These are phyloP conservation scores for Protodeltote pygarga DNA, from an alignment of 2,888 invertebrate genomes.

Conservation along the genomic window DNA sequence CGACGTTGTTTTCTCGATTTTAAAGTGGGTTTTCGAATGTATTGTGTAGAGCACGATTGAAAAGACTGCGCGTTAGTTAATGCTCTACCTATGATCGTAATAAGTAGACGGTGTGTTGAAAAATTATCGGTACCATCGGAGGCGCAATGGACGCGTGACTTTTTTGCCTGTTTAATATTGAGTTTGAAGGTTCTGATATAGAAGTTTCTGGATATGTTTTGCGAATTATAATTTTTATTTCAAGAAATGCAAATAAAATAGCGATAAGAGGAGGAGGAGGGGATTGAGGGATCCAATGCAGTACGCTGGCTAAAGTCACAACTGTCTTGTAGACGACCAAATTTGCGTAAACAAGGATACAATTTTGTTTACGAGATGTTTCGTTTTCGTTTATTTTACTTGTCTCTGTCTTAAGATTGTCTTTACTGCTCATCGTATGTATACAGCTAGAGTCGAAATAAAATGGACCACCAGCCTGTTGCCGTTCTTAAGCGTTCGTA, in stretches of 20 bases:
- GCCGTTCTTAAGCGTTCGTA: background rate
- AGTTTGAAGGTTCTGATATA: slow-evolving; percentile 66
- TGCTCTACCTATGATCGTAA: slow-evolving; percentile 85
- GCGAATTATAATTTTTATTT: too few relatives aligned
- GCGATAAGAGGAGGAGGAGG: too few relatives aligned
- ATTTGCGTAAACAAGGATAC: too few relatives aligned
- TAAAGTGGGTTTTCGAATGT: slow-evolving; percentile 49
- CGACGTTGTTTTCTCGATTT: background rate
- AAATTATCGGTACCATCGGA: slow-evolving; percentile 86
- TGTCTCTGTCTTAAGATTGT: too few relatives aligned
- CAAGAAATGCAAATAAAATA: too few relatives aligned
- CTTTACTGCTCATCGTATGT: too few relatives aligned
- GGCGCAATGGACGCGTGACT: slow-evolving; percentile 84
- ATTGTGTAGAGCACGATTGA: slow-evolving; percentile 51
- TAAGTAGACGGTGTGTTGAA: slow-evolving; percentile 87
- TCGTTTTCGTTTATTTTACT: background rate
- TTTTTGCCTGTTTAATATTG: slow-evolving; percentile 84
- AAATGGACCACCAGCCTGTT: too few relatives aligned
- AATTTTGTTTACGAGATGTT: too few relatives aligned
- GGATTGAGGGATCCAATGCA: too few relatives aligned
- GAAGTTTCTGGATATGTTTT: slow-evolving; percentile 52
- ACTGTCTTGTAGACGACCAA: too few relatives aligned
- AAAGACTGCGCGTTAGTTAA: slow-evolving; percentile 78
- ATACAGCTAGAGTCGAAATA: too few relatives aligned
- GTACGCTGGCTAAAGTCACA: too few relatives aligned